Evolutionary conservation across 2,113 vertebrate genomes (phyloP), one percentile per base, ranked within the genome.

Genomic region (Diadophis punctatus): DNA sequence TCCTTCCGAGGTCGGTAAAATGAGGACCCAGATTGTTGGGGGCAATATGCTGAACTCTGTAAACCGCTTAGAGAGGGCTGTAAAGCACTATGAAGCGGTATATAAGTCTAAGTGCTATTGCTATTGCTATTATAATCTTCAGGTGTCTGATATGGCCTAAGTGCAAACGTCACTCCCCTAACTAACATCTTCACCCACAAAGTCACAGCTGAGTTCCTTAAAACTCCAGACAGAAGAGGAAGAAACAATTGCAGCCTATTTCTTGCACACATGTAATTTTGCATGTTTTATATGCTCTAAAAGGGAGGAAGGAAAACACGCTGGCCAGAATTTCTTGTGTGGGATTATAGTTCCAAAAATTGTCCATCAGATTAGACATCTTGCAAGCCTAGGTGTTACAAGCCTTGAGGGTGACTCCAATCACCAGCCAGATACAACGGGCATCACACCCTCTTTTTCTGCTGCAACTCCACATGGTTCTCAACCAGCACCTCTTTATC

Each of bases 141-240:
- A 98, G 93, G 88, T 97, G 96, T 93, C 94, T 97, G 92, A 98
- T 90, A 53, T 97, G 96, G 92, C 95, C 93, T 68, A 98, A 94
- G 95, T 97, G 97, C 20, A 63, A 30, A 46, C 92, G 94, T 52
- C 97, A 91, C 92, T 89, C 92, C 0, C 95, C 94, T 90, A 98
- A 93, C 60, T 91, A 34, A 12, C 97, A 3, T 94, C 95, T 89
- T 95, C 97, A 4, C 94, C 95, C 58, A 97, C 96, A 18, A 11
- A 43, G 23, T 87, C 51, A 91, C 95, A 97, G 51, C 97, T 98
- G 87, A 8, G 60, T 63, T 63, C 60, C 60, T 63, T 63, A 63
- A 63, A 63, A 63, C 60, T 30, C 60, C 60, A 63, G 60, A 63
- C 3, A 63, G 27, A 63, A 63, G 56, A 58, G 56, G 1, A 56